Base-by-base conservation (phyloP, 37 sponge, comb jelly and placozoan genomes). In the Dysidea cf. avara region DNA sequence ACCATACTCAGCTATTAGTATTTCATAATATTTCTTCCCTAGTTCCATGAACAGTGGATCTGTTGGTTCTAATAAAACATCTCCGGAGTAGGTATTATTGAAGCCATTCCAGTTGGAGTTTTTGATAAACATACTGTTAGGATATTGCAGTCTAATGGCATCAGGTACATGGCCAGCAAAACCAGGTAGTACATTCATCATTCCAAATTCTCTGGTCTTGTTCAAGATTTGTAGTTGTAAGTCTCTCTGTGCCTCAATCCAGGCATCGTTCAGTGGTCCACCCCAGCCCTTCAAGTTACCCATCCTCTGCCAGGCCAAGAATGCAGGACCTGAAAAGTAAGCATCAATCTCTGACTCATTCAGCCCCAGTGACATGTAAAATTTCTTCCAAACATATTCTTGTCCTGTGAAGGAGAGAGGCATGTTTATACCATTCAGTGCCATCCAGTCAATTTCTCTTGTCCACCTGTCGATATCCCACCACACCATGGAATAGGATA, bases 361-460 rank as follows among this genome's bases (percentile, higher is more conserved):
- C 0, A 84, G 50, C 0, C 84, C 78, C 18, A 84, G 16, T 28
- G 57, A 64, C 18, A 14, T 3, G 35, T 77, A 84, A 46, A 84
- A 69, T 32, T 70, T 69, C 48, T 69, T 30, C 77, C 77, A 77
- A 17, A 84, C 84, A 48, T 77, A 77, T 35, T 86, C 87, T 43
- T 86, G 87, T 48, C 87, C 87, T 13, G 87, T 86, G 40, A 86
- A 86, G 28, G 87, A 80, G 74, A 86, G 79, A 31, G 75, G 75
- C 34, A 86, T 56, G 50, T 86, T 86, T 69, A 80, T 66, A 14
- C 87, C 87, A 59, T 86, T 81, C 75, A 86, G 43, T 22, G 87
- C 87, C 87, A 86, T 86, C 87, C 87, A 86, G 81, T 86, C 87
- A 17, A 86, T 81, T 35, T 86, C 87, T 2, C 81, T 48, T 59